Evolutionary conservation across 2,888 invertebrate genomes (phyloP).

Genomic region (Agrochola circellaris): DNA sequence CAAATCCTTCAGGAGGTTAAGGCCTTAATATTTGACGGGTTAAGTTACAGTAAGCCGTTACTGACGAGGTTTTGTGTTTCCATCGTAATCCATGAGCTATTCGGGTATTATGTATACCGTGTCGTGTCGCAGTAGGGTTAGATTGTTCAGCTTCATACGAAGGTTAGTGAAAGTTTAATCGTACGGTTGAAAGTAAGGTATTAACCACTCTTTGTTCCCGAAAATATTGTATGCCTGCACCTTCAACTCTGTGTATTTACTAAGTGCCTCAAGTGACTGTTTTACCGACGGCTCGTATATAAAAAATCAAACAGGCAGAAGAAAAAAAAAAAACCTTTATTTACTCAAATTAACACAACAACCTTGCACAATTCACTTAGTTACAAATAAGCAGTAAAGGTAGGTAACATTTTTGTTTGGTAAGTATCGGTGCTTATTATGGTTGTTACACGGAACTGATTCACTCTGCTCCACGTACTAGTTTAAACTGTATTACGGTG

Average conservation of each 20-base stretch:
- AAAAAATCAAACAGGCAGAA: background rate
- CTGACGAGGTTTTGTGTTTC: slow-evolving; percentile 58
- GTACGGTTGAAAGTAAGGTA: background rate
- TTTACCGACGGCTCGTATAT: background rate
- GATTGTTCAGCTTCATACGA: background rate
- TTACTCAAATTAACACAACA: no score
- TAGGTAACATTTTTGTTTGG: no score
- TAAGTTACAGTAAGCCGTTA: slow-evolving; percentile 52
- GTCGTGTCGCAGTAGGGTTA: slow-evolving; percentile 17
- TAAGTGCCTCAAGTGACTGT: background rate
- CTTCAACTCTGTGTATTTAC: background rate
- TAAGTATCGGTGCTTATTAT: no score
- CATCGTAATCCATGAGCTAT: slow-evolving; percentile 49
- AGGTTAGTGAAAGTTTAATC: background rate
- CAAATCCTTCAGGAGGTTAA: slow-evolving; percentile 27
- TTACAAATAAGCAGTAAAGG: no score
- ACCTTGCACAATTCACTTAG: no score
- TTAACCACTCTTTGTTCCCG: background rate
- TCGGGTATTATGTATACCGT: slow-evolving; percentile 23
- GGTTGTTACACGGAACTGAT: no score
- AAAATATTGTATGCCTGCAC: background rate
- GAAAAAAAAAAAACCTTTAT: no score
- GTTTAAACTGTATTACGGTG: no score
- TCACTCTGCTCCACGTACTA: no score
- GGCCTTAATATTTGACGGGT: slow-evolving; percentile 34